Evolutionary conservation across 2,113 vertebrate species (phyloP), one percentile per base, ranked within the genome.

Genomic region (Emydocephalus ijimae): DNA sequence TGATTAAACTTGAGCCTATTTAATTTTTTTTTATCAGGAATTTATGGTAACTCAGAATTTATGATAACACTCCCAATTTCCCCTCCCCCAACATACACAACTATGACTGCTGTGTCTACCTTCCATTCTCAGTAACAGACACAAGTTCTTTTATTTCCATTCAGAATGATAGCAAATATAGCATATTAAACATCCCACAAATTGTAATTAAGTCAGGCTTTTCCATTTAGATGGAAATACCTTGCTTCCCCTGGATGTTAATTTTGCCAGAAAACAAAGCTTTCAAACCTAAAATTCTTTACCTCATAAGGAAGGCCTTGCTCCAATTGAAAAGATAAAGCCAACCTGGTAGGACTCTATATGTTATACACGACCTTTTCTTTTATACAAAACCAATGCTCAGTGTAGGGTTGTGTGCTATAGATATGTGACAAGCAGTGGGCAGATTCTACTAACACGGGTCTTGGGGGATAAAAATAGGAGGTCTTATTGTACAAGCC

Each of bases 1-100:
- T 96, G 96, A 97, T 98, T 97, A 96, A 97, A 97, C 96, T 94
- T 94, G 96, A 96, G 96, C 96, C 94, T 94, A 95, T 94, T 97
- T 96, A 94, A 96, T 96, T 96, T 96, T 95, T 96, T 96, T 96
- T 96, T 95, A 95, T 91, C 94, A 94, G 96, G 95, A 97, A 97
- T 96, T 96, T 93, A 96, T 93, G 93, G 94, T 95, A 95, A 93
- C 88, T 94, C 89, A 90, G 52, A 90, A 93, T 93, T 93, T 93
- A 93, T 93, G 74, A 87, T 39, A 43, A n/a, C 21, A 21, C n/a
- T 87, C 81, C 45, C 45, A 59, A 54, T 34, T 21, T 21, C 29
- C 45, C 56, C 29, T 5, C 39, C 9, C 21, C 0, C 43, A 57
- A 18, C 50, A 52, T 2, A 52, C 10, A 52, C 52, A 14, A 34